Conservation (phyloP, 2,888 invertebrate genomes). For the Drosophila neotestacea region DNA sequence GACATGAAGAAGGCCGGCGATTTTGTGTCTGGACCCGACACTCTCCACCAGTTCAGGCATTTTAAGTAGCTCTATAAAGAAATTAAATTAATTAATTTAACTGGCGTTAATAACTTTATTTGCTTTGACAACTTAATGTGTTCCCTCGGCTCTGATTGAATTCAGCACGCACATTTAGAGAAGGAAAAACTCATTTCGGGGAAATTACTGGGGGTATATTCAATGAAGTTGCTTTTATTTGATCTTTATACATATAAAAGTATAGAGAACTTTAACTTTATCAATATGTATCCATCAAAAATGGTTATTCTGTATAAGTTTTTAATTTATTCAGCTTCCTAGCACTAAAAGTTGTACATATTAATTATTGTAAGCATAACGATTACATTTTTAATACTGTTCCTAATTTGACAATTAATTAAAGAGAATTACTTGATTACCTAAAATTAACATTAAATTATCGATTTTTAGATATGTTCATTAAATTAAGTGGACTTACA, state of each 20-base stretch:
- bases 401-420: too few relatives aligned
- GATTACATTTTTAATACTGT: too few relatives aligned
- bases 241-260: not conserved
- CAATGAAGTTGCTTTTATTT: not conserved
- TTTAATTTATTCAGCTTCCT: too few relatives aligned
- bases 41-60: constrained; percentile 13
- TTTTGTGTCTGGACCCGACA: not conserved
- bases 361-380: too few relatives aligned
- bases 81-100: constrained; percentile 66
- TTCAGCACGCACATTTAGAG: constrained; percentile 25
- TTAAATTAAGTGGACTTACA: too few relatives aligned
- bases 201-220: constrained; percentile 3
- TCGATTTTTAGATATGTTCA: too few relatives aligned
- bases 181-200: not conserved
- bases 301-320: too few relatives aligned
- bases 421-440: too few relatives aligned
- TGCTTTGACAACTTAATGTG: constrained; percentile 57
- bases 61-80: constrained; percentile 44
- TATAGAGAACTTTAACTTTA: not conserved
- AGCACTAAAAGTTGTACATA: too few relatives aligned
- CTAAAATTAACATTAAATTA: too few relatives aligned
- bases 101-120: constrained; percentile 64
- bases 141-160: constrained; percentile 44
- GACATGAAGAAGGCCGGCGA: constrained; percentile 27
- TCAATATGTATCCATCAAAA: not conserved